phyloP scores from a whole-genome alignment of 1,140 invertebrate genomes.

The Hycleus phaleratus region DNA sequence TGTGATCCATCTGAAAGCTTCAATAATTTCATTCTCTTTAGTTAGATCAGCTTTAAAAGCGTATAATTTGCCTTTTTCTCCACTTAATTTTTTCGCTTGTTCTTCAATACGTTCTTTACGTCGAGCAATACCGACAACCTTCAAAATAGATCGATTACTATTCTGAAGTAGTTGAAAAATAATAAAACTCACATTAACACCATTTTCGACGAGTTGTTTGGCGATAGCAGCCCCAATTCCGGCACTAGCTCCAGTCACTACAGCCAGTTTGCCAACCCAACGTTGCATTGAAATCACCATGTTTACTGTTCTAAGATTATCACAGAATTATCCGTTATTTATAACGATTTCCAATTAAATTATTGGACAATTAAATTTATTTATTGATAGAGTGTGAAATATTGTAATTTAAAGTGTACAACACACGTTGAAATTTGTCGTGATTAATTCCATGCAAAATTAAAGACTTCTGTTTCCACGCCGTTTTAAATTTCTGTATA shows the following conservation, averaged over 20 bases:
- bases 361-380: too few relatives aligned
- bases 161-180: not conserved
- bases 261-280: not conserved
- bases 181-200: not conserved
- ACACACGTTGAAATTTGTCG: too few relatives aligned
- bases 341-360: too few relatives aligned
- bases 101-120: conserved; percentile 49
- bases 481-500: too few relatives aligned
- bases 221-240: not conserved
- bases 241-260: not conserved
- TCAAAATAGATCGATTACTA: not conserved
- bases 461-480: too few relatives aligned
- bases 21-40: conserved; percentile 54
- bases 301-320: too few relatives aligned
- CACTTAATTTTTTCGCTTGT: conserved; percentile 10
- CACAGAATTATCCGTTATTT: too few relatives aligned
- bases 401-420: too few relatives aligned
- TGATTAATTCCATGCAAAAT: too few relatives aligned
- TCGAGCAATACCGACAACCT: conserved; percentile 60
- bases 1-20: conserved; percentile 56
- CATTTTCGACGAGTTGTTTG: not conserved
- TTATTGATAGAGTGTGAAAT: too few relatives aligned
- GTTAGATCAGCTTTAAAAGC: conserved; percentile 54
- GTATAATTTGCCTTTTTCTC: conserved; percentile 38
- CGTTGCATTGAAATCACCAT: conserved; percentile 2